A percentile compares a stretch with the other conserved stretches of the same genome.
These are phyloP conservation scores for Tetramorium alpestre DNA, from an alignment of 1,140 invertebrate genomes.

Conservation along the genomic window DNA sequence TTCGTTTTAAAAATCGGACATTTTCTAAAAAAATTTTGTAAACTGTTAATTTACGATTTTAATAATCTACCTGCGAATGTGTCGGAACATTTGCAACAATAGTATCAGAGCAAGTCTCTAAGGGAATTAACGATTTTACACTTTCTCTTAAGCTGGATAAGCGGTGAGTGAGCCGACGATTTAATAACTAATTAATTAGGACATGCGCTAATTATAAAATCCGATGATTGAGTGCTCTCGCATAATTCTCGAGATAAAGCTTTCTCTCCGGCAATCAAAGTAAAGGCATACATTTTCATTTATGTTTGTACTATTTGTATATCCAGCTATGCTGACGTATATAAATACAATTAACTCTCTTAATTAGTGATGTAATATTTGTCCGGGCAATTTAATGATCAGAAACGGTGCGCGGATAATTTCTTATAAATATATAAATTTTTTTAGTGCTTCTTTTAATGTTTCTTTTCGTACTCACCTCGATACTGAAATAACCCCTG, in stretches of 20 bases:
- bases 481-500: constrained; percentile 99
- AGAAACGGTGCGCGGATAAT: neutral
- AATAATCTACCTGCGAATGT: neutral
- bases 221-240: constrained; percentile 51
- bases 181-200: constrained; percentile 68
- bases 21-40: neutral
- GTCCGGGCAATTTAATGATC: neutral
- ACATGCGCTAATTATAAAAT: constrained; percentile 64
- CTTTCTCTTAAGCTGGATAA: constrained; percentile 12
- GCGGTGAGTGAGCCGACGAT: neutral
- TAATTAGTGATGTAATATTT: neutral
- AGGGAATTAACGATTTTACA: constrained; percentile 9
- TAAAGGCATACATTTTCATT: neutral
- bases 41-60: constrained; percentile 8
- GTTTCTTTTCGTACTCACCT: constrained; percentile 88
- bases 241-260: neutral
- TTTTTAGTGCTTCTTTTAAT: neutral
- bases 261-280: neutral
- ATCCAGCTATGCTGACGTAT: neutral
- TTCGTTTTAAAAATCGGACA: neutral
- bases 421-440: neutral
- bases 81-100: neutral
- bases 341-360: neutral
- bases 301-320: neutral
- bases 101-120: neutral